Percentiles rank a stretch among this genome's conserved stretches.
Conservation (phyloP, 2,888 invertebrate species). For the Synanthedon tipuliformis region DNA sequence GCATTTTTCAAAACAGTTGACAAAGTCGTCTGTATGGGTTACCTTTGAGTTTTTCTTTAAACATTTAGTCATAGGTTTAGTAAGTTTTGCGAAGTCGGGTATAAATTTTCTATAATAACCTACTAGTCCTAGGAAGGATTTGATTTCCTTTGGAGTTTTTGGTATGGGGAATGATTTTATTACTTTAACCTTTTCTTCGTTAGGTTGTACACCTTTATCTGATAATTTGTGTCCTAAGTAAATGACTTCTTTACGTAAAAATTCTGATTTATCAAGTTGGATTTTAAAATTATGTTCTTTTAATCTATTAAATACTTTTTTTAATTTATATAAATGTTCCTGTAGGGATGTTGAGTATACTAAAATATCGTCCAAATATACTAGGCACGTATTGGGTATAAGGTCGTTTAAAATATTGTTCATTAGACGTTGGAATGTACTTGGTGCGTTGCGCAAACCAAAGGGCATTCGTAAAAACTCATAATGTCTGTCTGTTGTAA, state of each 20-base stretch:
- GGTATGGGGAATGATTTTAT: conserved; percentile 14
- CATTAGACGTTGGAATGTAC: too few species aligned
- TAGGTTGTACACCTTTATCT: conserved; percentile 14
- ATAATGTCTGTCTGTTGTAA: too few species aligned
- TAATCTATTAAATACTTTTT: conserved; percentile 16
- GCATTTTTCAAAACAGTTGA: conserved; percentile 11
- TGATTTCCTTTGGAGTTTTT: conserved; percentile 14
- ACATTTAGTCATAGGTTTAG: conserved; percentile 16
- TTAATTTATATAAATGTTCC: conserved; percentile 14
- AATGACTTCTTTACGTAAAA: conserved; percentile 8
- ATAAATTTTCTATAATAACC: conserved; percentile 18
- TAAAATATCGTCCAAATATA: conserved; percentile 20
- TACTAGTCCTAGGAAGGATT: conserved; percentile 15
- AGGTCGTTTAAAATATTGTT: too few species aligned
- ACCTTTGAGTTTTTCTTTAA: conserved; percentile 10
- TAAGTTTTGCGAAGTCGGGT: conserved; percentile 13
- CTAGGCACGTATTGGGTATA: background rate
- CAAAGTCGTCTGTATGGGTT: conserved; percentile 7
- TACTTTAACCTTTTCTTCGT: conserved; percentile 13
- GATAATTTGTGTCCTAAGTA: conserved; percentile 12
- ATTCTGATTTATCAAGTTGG: conserved; percentile 14
- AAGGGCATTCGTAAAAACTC: too few species aligned
- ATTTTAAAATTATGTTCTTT: conserved; percentile 1
- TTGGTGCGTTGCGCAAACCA: too few species aligned
- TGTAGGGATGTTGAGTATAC: conserved; percentile 12